A percentile compares a stretch with the other conserved stretches of the same genome.
Conservation (phyloP, 2,888 invertebrate species). For the Drosophila paramelanica region DNA sequence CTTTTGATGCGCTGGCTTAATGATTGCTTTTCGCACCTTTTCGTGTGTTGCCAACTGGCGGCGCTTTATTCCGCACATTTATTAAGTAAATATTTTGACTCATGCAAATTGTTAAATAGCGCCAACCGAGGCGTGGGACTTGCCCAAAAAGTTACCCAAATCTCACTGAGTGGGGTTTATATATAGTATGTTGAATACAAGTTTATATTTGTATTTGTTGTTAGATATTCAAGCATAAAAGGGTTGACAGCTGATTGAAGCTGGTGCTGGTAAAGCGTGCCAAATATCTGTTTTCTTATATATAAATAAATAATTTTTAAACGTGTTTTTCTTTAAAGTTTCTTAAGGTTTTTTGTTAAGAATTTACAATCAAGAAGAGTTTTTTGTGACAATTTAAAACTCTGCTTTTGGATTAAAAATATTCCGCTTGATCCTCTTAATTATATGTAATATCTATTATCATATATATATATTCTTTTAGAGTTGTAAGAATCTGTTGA, state of each 20-base stretch:
- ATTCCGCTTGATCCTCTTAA: too few relatives aligned
- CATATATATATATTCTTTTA: too few relatives aligned
- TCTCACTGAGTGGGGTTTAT: neutral
- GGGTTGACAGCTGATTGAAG: conserved; percentile 37
- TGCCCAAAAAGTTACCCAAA: conserved; percentile 18
- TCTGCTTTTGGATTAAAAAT: too few relatives aligned
- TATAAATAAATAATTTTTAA: too few relatives aligned
- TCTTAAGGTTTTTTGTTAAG: too few relatives aligned
- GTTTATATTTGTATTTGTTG: too few relatives aligned
- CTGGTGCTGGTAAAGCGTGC: conserved; percentile 4
- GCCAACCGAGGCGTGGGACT: conserved; percentile 14
- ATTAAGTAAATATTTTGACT: conserved; percentile 77
- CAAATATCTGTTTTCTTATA: too few relatives aligned
- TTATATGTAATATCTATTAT: too few relatives aligned
- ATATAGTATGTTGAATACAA: neutral
- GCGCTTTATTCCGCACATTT: conserved; percentile 40
- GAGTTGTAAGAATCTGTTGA: too few relatives aligned
- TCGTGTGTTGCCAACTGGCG: conserved; percentile 35
- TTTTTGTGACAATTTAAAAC: too few relatives aligned
- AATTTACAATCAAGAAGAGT: too few relatives aligned
- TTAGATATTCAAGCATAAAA: neutral
- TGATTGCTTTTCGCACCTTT: conserved; percentile 80
- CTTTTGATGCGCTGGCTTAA: conserved; percentile 53
- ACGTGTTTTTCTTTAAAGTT: too few relatives aligned
- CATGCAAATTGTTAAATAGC: conserved; percentile 48